Conservation (phyloP, 1,140 invertebrate genomes). For the Drosophila teissieri region DNA sequence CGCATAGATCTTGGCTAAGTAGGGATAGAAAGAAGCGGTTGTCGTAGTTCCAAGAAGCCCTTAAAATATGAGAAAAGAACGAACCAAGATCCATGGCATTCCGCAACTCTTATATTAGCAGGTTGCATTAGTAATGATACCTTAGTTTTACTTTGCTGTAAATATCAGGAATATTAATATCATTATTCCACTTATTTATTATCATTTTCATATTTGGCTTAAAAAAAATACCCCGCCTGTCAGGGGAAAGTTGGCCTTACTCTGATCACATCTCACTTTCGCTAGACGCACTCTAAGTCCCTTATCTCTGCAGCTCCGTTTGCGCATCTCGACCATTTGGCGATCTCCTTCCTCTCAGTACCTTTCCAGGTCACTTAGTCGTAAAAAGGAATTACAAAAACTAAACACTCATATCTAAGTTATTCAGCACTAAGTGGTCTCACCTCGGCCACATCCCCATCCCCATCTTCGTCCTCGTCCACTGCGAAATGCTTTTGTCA, state of each 20-base stretch:
- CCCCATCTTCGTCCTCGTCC: background rate
- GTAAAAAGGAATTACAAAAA: constrained; percentile 9
- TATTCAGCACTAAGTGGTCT: constrained; percentile 39
- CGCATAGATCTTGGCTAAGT: constrained; percentile 27
- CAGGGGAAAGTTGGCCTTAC: background rate
- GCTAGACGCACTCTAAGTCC: constrained; percentile 5
- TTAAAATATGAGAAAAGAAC: background rate
- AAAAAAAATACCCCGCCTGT: background rate
- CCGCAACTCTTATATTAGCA: no score
- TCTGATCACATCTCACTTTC: constrained; percentile 9
- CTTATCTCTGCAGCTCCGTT: constrained; percentile 28
- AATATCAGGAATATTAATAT: no score
- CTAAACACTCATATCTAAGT: constrained; percentile 14
- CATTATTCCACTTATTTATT: no score
- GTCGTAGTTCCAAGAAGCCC: background rate
- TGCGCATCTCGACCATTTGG: constrained; percentile 20
- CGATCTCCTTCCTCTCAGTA: constrained; percentile 10
- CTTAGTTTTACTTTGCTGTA: no score
- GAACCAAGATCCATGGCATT: no score
- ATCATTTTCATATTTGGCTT: no score
- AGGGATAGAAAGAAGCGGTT: background rate
- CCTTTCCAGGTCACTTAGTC: constrained; percentile 24
- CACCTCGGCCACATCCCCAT: background rate
- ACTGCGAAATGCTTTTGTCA: constrained; percentile 40
- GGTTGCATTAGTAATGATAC: no score